Evolutionary conservation across 2,888 invertebrate species (phyloP), one percentile per base, ranked within the genome.

Genomic region (Oeneis ivallda): DNA sequence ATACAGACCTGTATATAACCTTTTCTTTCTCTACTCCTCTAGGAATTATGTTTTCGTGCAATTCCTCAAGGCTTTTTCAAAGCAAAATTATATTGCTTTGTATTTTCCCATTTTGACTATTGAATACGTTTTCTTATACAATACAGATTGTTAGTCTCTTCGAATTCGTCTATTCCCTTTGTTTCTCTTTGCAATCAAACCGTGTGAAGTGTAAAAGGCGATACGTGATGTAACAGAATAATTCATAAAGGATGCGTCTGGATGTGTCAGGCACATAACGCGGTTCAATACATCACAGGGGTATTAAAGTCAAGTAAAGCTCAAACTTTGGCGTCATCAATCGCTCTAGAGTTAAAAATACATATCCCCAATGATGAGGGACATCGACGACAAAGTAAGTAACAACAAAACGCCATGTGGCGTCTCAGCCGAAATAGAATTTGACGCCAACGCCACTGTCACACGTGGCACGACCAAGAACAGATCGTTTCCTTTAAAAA

Each of bases 401-500:
- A 88, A 88, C 86, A 89, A 84, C 85, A 85, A 71, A 74, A 74
- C 79, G 76, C 85, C 90, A 90, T 89, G 86, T 91, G 91, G 86
- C 78, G 72, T 76, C 74, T 70, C 68, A 74, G 79, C 82, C 74
- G 75, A 86, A 90, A 90, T 89, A 87, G 87, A 87, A 81, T 72
- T 76, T 79, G 81, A 81, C 81, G 78, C 80, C 80, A 79, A 79
- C 80, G 43, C 71, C 77, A 74, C 78, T 82, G 83, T 87, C 89
- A 89, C 91, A 92, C 90, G 89, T 91, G 91, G 89, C 86, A 81
- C 77, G 75, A 79, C 83, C 81, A 82, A 87, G 89, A 90, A 91
- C 90, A 87, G 88, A 91, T 90, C 84, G 89, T 88, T 91, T 91
- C 91, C 91, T 91, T 86, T 90, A 90, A 91, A 90, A 86, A 91